A percentile compares a stretch with the other conserved stretches of the same genome.
Evolutionary conservation across 1,140 invertebrate genomes (phyloP).

Genomic region (Drosophila hydei): DNA sequence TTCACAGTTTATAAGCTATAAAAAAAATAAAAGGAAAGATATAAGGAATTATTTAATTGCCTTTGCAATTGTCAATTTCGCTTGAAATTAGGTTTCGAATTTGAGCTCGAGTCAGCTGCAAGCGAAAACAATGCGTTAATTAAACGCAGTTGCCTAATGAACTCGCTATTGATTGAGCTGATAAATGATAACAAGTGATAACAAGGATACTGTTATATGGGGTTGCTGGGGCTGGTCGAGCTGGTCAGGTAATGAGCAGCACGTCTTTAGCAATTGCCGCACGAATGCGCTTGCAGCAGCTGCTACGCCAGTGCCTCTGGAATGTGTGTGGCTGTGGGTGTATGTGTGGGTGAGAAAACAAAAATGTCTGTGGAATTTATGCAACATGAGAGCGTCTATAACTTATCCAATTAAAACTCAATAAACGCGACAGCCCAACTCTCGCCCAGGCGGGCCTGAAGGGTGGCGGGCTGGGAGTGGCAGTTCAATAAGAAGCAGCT

Average conservation of each 20-base stretch:
- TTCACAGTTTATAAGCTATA: no score
- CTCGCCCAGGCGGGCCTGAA: slow-evolving; percentile 36
- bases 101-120: slow-evolving; percentile 12
- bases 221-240: slow-evolving; percentile 1
- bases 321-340: slow-evolving; percentile 25
- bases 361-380: slow-evolving; percentile 76
- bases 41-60: no score
- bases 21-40: no score
- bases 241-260: slow-evolving; percentile 65
- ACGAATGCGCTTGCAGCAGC: slow-evolving; percentile 56
- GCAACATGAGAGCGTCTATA: slow-evolving; percentile 80
- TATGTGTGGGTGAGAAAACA: slow-evolving; percentile 68
- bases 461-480: neutral
- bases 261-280: slow-evolving; percentile 61
- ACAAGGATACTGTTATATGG: neutral
- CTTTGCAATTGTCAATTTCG: slow-evolving; percentile 13
- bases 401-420: slow-evolving; percentile 82
- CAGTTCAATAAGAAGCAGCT: slow-evolving; percentile 63
- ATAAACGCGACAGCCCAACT: slow-evolving; percentile 56
- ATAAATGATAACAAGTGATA: slow-evolving; percentile 26
- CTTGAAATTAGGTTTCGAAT: slow-evolving; percentile 34
- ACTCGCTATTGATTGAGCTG: slow-evolving; percentile 56
- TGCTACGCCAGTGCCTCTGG: slow-evolving; percentile 19
- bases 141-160: slow-evolving; percentile 57
- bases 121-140: slow-evolving; percentile 55